Evolutionary conservation across 2,797 vertebrate genomes (phyloP).

Genomic region (Phyllotis vaccarum): DNA sequence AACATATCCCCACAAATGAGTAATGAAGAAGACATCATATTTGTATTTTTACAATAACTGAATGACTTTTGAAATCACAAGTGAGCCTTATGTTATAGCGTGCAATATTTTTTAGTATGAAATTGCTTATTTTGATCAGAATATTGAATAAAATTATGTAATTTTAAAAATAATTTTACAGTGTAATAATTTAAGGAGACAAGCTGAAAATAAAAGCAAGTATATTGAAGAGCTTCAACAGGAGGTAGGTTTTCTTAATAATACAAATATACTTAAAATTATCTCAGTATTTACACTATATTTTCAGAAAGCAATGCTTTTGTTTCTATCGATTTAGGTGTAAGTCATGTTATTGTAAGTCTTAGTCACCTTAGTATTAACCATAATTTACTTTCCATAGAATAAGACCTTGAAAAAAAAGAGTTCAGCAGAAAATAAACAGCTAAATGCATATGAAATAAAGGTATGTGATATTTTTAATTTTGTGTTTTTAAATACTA

Average conservation of each 20-base stretch:
- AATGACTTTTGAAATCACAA: conserved; percentile 3
- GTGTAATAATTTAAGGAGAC: conserved; percentile 90
- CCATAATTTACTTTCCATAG: conserved; percentile 87
- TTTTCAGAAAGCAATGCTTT: conserved; percentile 67
- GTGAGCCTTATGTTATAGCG: conserved; percentile 30
- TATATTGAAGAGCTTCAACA: conserved; percentile 90
- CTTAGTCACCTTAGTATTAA: conserved; percentile 61
- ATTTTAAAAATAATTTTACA: conserved; percentile 84
- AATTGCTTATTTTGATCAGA: conserved; percentile 45
- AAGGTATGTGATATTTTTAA: conserved; percentile 86
- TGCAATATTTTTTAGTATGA: conserved; percentile 44
- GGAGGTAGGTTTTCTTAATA: conserved; percentile 88
- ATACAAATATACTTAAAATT: conserved; percentile 51
- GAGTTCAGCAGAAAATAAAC: conserved; percentile 89
- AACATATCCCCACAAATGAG: too few species aligned
- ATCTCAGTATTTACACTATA: not conserved
- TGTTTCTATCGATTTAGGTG: conserved; percentile 48
- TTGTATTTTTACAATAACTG: conserved; percentile 27
- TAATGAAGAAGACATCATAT: conserved; percentile 49
- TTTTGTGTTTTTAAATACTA: conserved; percentile 55
- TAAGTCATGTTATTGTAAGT: conserved; percentile 23
- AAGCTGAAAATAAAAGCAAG: conserved; percentile 91
- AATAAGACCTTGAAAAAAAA: conserved; percentile 93
- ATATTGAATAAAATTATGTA: conserved; percentile 57
- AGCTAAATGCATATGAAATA: conserved; percentile 88